phyloP scores from a whole-genome alignment of 2,113 vertebrate species.

The Garra rufa region DNA sequence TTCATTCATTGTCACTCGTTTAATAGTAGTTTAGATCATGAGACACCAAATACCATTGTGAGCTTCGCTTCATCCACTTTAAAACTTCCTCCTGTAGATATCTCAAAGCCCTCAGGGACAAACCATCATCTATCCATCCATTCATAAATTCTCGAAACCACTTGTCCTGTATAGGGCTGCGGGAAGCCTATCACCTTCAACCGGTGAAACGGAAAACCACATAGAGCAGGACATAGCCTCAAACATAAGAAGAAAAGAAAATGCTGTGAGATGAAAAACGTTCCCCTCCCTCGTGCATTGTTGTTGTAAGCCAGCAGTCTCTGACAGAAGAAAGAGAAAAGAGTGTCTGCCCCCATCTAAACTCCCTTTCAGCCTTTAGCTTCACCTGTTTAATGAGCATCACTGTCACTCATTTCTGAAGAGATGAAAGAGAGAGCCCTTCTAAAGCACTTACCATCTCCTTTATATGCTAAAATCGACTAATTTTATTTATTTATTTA shows the following conservation, averaged over 20 bases:
- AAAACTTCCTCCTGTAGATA: not conserved
- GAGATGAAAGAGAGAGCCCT: constrained; percentile 10
- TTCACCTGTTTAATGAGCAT: constrained; percentile 32
- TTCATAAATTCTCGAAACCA: constrained; percentile 2
- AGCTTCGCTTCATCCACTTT: not conserved
- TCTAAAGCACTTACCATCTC: not conserved
- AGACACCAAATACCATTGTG: not conserved
- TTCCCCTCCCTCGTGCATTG: not conserved
- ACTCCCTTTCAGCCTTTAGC: constrained; percentile 5
- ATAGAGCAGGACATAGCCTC: not conserved
- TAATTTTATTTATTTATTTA: not conserved
- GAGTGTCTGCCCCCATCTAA: not conserved
- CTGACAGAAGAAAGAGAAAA: not conserved
- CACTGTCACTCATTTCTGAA: constrained; percentile 6
- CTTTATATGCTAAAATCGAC: not conserved
- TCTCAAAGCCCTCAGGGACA: not conserved
- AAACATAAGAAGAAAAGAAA: not conserved
- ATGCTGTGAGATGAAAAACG: not conserved
- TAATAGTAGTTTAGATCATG: not conserved
- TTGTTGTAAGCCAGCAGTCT: not conserved
- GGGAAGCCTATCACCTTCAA: not conserved
- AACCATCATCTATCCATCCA: not conserved
- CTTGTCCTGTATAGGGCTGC: not conserved
- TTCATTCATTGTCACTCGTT: not conserved
- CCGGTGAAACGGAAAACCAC: not conserved